phyloP scores from a whole-genome alignment of 2,797 vertebrate species.

The Lycodopsis pacificus region DNA sequence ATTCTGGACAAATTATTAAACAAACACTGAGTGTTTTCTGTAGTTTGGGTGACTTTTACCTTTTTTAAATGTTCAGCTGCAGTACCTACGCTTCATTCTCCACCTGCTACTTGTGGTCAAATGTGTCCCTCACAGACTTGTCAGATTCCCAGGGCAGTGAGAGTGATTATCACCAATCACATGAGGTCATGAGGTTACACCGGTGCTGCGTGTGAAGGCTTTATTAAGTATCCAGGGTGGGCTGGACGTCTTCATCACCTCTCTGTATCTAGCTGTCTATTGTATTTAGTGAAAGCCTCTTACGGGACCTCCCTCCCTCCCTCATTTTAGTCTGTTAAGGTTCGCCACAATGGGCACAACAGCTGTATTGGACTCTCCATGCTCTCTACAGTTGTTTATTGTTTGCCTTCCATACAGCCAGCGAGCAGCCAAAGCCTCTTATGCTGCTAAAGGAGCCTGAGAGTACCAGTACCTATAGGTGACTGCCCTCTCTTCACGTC shows the following conservation, averaged over 20 bases:
- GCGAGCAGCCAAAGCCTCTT: constrained; percentile 61
- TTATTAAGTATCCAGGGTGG: constrained; percentile 69
- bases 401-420: constrained; percentile 50
- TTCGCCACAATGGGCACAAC: constrained; percentile 44
- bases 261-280: constrained; percentile 53
- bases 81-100: neutral
- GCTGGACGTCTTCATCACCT: constrained; percentile 73
- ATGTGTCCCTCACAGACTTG: neutral
- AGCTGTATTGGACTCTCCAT: constrained; percentile 43
- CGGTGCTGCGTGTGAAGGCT: constrained; percentile 35
- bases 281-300: constrained; percentile 69
- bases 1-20: neutral
- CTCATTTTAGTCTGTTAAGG: constrained; percentile 42
- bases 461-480: constrained; percentile 41
- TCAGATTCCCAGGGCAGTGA: neutral
- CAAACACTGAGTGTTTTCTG: neutral
- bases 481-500: constrained; percentile 49
- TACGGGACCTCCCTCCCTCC: constrained; percentile 56
- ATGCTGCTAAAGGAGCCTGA: constrained; percentile 32
- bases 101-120: neutral
- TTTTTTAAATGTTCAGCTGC: neutral
- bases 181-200: constrained; percentile 16
- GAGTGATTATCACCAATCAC: constrained; percentile 31
- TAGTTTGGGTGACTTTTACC: neutral
- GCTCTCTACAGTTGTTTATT: constrained; percentile 59